Conservation (phyloP, 2,888 invertebrate genomes). For the Nomada lathburiana region DNA sequence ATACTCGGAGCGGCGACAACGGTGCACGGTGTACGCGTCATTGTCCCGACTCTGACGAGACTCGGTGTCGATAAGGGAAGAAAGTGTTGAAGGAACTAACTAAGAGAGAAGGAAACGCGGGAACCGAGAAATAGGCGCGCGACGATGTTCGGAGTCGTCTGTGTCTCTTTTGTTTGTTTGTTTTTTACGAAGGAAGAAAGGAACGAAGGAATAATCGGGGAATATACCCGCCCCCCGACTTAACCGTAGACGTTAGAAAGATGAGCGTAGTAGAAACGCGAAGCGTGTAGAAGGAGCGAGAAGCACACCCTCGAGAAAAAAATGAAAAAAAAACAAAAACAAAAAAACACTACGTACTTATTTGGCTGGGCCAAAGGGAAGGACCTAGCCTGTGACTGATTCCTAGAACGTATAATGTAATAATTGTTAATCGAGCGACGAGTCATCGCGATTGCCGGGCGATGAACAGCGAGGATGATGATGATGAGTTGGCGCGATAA, state of each 20-base stretch:
- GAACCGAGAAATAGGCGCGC: slow-evolving; percentile 23
- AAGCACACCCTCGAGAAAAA: slow-evolving; percentile 23
- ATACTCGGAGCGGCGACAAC: slow-evolving; percentile 4
- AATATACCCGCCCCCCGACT: slow-evolving; percentile 10
- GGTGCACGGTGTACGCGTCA: neutral
- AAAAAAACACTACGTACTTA: slow-evolving; percentile 82
- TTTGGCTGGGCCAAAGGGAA: slow-evolving; percentile 74
- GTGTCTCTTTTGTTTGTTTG: slow-evolving; percentile 24
- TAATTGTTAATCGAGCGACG: slow-evolving; percentile 68
- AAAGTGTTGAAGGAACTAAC: neutral
- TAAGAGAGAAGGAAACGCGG: neutral
- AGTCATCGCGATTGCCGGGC: slow-evolving; percentile 58
- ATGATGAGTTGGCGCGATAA: slow-evolving; percentile 40
- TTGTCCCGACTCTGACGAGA: slow-evolving; percentile 1
- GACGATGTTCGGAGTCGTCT: slow-evolving; percentile 33
- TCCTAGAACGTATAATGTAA: slow-evolving; percentile 81
- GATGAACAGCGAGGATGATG: slow-evolving; percentile 30
- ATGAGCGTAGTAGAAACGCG: slow-evolving; percentile 48
- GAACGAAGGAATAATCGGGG: slow-evolving; percentile 9
- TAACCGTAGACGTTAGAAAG: slow-evolving; percentile 29
- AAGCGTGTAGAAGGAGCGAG: slow-evolving; percentile 44
- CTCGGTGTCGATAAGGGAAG: neutral
- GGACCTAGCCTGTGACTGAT: slow-evolving; percentile 81
- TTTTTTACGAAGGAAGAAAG: slow-evolving; percentile 26
- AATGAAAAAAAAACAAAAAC: neutral